Conservation (phyloP, 2,113 vertebrate genomes). For the Trematomus loennbergii region DNA sequence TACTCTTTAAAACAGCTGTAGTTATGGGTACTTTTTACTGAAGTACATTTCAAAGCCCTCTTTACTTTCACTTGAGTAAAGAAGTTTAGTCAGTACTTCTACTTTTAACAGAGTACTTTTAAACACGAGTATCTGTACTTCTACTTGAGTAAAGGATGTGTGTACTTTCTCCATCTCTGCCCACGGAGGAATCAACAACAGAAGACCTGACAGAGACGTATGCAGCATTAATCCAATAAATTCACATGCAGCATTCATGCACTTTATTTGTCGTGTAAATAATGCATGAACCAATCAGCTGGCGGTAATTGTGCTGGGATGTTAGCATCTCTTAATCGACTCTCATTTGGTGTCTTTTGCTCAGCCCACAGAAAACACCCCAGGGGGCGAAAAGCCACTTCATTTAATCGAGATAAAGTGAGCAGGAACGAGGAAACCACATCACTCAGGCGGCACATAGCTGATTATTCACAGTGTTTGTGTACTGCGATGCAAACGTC, state of each 20-base stretch:
- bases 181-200: too few species aligned
- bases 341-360: conserved; percentile 27
- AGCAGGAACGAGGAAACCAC: too few species aligned
- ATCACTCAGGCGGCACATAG: too few species aligned
- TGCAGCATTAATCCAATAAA: conserved; percentile 33
- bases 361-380: conserved; percentile 1
- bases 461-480: background rate
- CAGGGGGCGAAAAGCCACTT: background rate
- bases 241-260: conserved; percentile 20
- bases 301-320: conserved; percentile 21
- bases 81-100: too few species aligned
- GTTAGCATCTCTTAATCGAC: conserved; percentile 54
- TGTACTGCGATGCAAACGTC: background rate
- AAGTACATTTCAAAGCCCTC: too few species aligned
- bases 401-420: background rate
- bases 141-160: too few species aligned
- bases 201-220: background rate
- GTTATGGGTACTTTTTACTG: too few species aligned
- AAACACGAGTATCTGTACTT: too few species aligned
- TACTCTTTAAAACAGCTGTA: too few species aligned
- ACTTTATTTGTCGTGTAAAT: conserved; percentile 26
- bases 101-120: too few species aligned
- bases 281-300: conserved; percentile 30
- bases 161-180: too few species aligned
- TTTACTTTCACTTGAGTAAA: too few species aligned